A percentile compares a stretch with the other conserved stretches of the same genome.
These are phyloP conservation scores for Drosophila formosana DNA, from an alignment of 2,888 invertebrate genomes.

Conservation along the genomic window DNA sequence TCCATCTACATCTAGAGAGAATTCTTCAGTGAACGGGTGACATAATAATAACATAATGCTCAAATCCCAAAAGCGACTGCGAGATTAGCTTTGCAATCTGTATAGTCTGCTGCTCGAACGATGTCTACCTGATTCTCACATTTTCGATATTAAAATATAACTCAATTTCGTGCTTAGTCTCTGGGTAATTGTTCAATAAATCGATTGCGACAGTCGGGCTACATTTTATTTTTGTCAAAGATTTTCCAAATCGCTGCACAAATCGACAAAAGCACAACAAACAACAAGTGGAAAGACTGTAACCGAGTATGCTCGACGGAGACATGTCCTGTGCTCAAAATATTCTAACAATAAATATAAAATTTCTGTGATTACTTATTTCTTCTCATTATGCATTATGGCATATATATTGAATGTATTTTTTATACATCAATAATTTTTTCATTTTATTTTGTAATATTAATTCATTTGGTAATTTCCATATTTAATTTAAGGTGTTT, in stretches of 20 bases:
- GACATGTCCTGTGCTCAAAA: background rate
- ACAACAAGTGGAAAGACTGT: slow-evolving; percentile 8
- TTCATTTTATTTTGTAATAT: too few relatives aligned
- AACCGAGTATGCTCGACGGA: background rate
- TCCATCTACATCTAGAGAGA: slow-evolving; percentile 14
- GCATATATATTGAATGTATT: too few relatives aligned
- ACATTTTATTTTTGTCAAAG: slow-evolving; percentile 71
- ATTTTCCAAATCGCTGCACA: slow-evolving; percentile 80
- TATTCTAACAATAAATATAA: too few relatives aligned
- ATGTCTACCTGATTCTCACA: background rate
- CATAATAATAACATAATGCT: slow-evolving; percentile 37
- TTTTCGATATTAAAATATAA: slow-evolving; percentile 2
- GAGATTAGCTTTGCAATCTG: slow-evolving; percentile 10
- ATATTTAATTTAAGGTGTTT: too few relatives aligned
- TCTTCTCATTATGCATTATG: too few relatives aligned
- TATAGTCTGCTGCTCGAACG: slow-evolving; percentile 4
- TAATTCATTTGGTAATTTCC: too few relatives aligned
- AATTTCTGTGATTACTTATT: too few relatives aligned
- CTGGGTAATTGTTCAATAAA: slow-evolving; percentile 62
- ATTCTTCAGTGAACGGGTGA: slow-evolving; percentile 20
- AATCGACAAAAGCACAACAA: slow-evolving; percentile 47
- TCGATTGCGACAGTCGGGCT: slow-evolving; percentile 51
- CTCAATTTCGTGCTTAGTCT: slow-evolving; percentile 17
- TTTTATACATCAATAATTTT: too few relatives aligned
- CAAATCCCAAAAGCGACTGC: slow-evolving; percentile 28